These are phyloP conservation scores for Danio rerio DNA, from an alignment of 2,113 vertebrate genomes.

Conservation along the genomic window DNA sequence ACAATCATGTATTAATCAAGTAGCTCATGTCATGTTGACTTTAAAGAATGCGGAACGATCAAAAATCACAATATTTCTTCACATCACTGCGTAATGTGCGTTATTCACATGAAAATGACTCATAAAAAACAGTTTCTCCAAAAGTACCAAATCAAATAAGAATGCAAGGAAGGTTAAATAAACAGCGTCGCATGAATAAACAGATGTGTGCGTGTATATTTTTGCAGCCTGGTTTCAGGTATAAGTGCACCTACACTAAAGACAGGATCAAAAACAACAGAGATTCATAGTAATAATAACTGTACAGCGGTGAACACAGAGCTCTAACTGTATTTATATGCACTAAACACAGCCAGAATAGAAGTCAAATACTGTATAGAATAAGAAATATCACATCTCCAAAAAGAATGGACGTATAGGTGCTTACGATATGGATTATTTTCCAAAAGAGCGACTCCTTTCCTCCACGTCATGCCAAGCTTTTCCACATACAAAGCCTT, in stretches of 20 bases:
- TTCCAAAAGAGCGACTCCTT: constrained; percentile 43
- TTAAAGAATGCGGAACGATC: too few relatives aligned
- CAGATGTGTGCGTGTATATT: constrained; percentile 64
- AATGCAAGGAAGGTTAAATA: constrained; percentile 47
- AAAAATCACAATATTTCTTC: too few relatives aligned
- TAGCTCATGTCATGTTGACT: too few relatives aligned
- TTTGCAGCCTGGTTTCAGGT: constrained; percentile 70
- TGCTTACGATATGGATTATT: constrained; percentile 34
- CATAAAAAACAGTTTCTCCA: background rate
- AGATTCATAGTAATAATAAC: constrained; percentile 15
- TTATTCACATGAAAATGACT: background rate
- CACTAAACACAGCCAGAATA: constrained; percentile 45
- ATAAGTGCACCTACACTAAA: constrained; percentile 22
- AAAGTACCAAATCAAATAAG: constrained; percentile 42
- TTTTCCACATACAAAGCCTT: constrained; percentile 61
- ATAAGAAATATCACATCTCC: constrained; percentile 33
- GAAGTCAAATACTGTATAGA: constrained; percentile 36
- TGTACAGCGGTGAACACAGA: constrained; percentile 46
- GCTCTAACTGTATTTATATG: constrained; percentile 35
- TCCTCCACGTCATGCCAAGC: constrained; percentile 71
- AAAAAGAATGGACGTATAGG: constrained; percentile 32
- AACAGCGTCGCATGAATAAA: constrained; percentile 61
- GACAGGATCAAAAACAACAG: constrained; percentile 35
- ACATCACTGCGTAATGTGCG: too few relatives aligned
- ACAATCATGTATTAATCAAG: too few relatives aligned